phyloP scores from a whole-genome alignment of 2,888 invertebrate species.

The Thelaira solivaga region DNA sequence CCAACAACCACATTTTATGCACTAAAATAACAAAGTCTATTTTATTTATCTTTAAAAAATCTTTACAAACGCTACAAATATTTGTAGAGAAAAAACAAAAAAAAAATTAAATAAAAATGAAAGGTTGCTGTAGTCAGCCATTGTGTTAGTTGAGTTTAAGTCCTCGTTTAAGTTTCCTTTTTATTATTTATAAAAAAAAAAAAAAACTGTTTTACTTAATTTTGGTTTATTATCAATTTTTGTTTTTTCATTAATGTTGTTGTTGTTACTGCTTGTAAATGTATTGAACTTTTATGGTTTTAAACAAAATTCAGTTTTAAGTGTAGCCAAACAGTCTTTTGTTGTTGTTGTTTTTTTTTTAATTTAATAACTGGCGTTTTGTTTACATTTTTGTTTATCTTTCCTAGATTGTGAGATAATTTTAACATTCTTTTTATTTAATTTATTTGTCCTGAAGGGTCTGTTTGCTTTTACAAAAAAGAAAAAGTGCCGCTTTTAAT shows the following conservation, averaged over 20 bases:
- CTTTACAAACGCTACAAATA: not conserved
- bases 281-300: constrained; percentile 34
- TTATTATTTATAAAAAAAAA: constrained; percentile 1
- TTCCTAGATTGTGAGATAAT: constrained; percentile 44
- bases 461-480: not conserved
- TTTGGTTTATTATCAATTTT: constrained; percentile 41
- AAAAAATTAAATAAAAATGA: too few relatives aligned
- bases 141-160: too few relatives aligned
- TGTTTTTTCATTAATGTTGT: constrained; percentile 7
- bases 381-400: constrained; percentile 57
- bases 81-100: not conserved
- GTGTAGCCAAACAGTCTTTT: constrained; percentile 14
- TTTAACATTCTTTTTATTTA: constrained; percentile 29
- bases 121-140: constrained; percentile 30
- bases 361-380: constrained; percentile 56
- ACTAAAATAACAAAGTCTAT: too few relatives aligned
- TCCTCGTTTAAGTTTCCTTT: not conserved
- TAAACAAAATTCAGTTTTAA: not conserved
- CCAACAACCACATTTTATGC: constrained; percentile 39
- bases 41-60: constrained; percentile 1
- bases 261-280: not conserved
- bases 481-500: constrained; percentile 53
- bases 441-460: constrained; percentile 11
- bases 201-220: constrained; percentile 35
- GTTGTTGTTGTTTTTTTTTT: constrained; percentile 24